These are phyloP conservation scores for Helleia helle DNA, from an alignment of 2,888 invertebrate genomes.

Conservation along the genomic window DNA sequence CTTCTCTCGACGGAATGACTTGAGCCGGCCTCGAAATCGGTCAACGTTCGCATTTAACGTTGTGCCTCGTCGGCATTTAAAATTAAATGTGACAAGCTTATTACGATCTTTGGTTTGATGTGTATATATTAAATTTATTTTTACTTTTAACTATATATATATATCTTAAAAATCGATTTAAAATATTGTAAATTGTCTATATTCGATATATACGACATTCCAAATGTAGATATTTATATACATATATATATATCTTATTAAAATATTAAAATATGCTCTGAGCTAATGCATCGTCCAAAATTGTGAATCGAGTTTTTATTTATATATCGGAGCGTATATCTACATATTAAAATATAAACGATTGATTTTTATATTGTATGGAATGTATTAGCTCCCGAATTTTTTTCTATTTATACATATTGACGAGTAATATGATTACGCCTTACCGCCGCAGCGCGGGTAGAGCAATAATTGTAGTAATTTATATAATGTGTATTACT, in stretches of 20 bases:
- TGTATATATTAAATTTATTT: slow-evolving; percentile 4
- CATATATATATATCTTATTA: slow-evolving; percentile 7
- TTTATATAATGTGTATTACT: slow-evolving; percentile 12
- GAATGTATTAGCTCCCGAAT: slow-evolving; percentile 17
- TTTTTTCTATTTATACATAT: slow-evolving; percentile 7
- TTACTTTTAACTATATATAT: not conserved
- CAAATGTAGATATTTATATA: slow-evolving; percentile 6
- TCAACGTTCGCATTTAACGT: not conserved
- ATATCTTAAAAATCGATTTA: not conserved
- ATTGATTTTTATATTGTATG: slow-evolving; percentile 1
- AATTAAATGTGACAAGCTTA: not conserved
- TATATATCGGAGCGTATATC: too few species aligned
- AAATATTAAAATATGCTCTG: slow-evolving; percentile 12
- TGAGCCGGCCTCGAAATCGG: too few species aligned
- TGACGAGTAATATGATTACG: slow-evolving; percentile 15
- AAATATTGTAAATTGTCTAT: too few species aligned
- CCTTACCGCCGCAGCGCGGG: slow-evolving; percentile 17
- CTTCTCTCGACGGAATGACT: too few species aligned
- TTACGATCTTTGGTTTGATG: not conserved
- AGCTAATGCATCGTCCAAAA: slow-evolving; percentile 17
- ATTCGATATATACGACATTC: not conserved
- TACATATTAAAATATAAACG: not conserved
- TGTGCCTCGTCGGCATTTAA: not conserved
- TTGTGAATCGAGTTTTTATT: slow-evolving; percentile 5
- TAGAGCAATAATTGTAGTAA: slow-evolving; percentile 11